Base-by-base conservation (phyloP, 92 coral and sea anemone genomes). In the Actinernus sp. region DNA sequence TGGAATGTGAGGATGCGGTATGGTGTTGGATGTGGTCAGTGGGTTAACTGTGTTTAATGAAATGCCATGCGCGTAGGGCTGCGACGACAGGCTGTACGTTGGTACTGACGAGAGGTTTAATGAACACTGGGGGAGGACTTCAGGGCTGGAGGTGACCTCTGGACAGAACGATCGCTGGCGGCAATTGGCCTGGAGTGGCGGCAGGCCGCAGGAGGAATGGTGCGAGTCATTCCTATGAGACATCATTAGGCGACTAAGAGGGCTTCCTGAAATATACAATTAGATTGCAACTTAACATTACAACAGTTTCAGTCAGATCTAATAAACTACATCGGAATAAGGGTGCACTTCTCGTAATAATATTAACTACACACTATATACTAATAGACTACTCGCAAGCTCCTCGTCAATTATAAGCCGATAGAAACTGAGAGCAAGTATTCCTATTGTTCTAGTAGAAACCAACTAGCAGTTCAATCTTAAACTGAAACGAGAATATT, bases 151-250 rank as follows among this genome's bases (percentile, higher is more conserved):
- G 20, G 69, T 68, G 39, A 84, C 96, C n/a, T 77, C 82, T 38
- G 85, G 26, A 49, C 83, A 89, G 63, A 70, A 85, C 40, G 91
- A 64, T 55, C 77, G 82, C 40, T 89, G 92, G 19, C 92, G 88
- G 45, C 88, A 89, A 49, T 75, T 85, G 74, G 78, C 78, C 55
- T 85, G 96, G 19, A 88, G 45, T 26, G 88, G 71, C 11, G 74
- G 28, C 9, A 79, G 63, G 32, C 56, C 74, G 25, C 90, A 83
- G 20, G 90, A 63, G 5, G 90, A 78, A 7, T 76, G 85, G 52
- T 33, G 74, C 0, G 90, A 27, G 31, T 75, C 74, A 1, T 83
- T 36, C 16, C 91, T 74, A 10, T 81, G 91, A 36, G 91, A 44
- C 53, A 84, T 68, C 70, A 70, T 40, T 53, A 84, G 71, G 26